Conservation (phyloP, 2,797 vertebrate genomes). For the Arnoldichthys spilopterus region DNA sequence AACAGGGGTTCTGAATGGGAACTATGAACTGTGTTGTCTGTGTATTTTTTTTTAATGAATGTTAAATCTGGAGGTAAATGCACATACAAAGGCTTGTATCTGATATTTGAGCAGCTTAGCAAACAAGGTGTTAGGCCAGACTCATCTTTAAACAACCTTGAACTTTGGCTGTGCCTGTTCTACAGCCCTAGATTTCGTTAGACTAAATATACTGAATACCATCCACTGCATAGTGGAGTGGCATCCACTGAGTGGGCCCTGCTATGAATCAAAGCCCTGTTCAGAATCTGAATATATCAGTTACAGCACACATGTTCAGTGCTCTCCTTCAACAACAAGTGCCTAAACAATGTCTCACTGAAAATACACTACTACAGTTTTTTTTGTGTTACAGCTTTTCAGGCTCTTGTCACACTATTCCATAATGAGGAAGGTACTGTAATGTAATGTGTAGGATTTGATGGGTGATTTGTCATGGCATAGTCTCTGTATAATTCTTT, state of each 20-base stretch:
- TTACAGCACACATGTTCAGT: conserved; percentile 10
- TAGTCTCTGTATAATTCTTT: neutral
- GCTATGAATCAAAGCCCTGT: conserved; percentile 8
- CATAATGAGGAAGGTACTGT: neutral
- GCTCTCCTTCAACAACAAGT: neutral
- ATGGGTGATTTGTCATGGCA: neutral
- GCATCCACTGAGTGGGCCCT: conserved; percentile 7
- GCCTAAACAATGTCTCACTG: neutral
- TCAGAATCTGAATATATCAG: conserved; percentile 29
- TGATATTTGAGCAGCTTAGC: neutral
- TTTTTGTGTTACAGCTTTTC: neutral
- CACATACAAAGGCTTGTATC: neutral
- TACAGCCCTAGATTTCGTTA: neutral
- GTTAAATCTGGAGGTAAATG: neutral
- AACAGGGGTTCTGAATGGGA: neutral
- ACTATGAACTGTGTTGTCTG: too few relatives aligned
- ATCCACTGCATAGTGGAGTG: neutral
- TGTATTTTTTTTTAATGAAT: too few relatives aligned
- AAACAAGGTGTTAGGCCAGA: neutral
- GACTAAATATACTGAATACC: neutral
- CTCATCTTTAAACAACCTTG: neutral
- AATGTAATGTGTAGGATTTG: neutral
- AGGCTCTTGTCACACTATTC: neutral
- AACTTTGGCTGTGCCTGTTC: neutral
- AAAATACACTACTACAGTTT: neutral